Evolutionary conservation across 2,797 vertebrate species (phyloP).

Genomic region (Aplochiton taeniatus): DNA sequence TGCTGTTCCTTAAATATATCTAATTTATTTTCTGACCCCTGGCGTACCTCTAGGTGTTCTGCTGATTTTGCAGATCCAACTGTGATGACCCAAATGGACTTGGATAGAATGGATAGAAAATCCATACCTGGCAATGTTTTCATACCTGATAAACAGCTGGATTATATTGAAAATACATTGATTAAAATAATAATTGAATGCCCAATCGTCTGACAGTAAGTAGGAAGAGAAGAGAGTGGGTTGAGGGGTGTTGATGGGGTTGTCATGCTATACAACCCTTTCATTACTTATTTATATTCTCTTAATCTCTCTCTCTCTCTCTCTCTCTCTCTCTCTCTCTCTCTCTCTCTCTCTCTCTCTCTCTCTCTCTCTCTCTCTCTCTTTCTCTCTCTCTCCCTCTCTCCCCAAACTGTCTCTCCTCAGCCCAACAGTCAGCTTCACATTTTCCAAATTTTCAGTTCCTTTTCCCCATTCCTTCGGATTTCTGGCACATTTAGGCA

Average conservation of each 20-base stretch:
- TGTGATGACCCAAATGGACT: not conserved
- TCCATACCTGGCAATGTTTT: not conserved
- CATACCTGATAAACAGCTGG: not conserved
- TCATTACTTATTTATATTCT: not conserved
- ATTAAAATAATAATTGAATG: conserved; percentile 5
- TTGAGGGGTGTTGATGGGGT: too few species aligned
- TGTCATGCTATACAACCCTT: too few species aligned
- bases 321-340: not conserved
- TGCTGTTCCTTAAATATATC: too few species aligned
- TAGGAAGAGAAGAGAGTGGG: too few species aligned
- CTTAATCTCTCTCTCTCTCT: conserved; percentile 1
- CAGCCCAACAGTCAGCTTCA: conserved; percentile 34
- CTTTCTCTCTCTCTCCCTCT: conserved; percentile 1
- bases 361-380: not conserved
- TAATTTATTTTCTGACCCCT: too few species aligned
- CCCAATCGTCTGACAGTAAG: too few species aligned
- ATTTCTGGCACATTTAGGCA: conserved; percentile 48
- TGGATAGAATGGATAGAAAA: not conserved
- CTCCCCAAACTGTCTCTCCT: conserved; percentile 26
- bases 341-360: not conserved
- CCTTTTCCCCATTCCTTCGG: conserved; percentile 26
- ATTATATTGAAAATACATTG: not conserved
- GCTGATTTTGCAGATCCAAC: not conserved
- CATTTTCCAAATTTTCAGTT: conserved; percentile 52
- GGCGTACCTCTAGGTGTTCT: not conserved